Conservation (phyloP, 1,140 invertebrate genomes). For the Physella acuta region DNA sequence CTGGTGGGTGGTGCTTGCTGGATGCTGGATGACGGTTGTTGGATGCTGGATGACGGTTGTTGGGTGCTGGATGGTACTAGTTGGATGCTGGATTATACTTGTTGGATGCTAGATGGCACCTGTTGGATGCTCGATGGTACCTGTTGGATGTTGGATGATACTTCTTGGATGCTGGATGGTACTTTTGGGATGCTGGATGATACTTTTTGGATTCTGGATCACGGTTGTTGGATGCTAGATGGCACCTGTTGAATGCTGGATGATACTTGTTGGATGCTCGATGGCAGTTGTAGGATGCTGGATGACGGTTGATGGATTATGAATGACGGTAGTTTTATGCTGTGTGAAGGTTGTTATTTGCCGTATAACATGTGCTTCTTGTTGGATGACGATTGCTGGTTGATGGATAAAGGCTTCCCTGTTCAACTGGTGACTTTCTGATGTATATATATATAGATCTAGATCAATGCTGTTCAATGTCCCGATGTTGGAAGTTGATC, state of each 20-base stretch:
- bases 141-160: neutral
- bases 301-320: neutral
- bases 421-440: no score
- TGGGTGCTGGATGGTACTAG: neutral
- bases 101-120: neutral
- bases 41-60: neutral
- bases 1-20: neutral
- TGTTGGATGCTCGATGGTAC: neutral
- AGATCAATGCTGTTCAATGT: no score
- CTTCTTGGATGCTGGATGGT: neutral
- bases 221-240: no score
- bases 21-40: neutral
- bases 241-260: neutral
- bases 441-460: no score
- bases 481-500: no score
- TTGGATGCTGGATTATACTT: neutral
- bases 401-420: no score
- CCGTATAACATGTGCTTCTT: no score
- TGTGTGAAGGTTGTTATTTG: no score
- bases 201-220: neutral
- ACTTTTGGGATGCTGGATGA: neutral
- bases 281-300: neutral
- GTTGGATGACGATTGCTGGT: no score
- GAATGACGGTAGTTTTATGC: no score
- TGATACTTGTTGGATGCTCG: neutral